Percentiles rank a stretch among this genome's conserved stretches.
These are phyloP conservation scores for Watsonalla cultraria DNA, from an alignment of 2,888 invertebrate genomes.

Conservation along the genomic window DNA sequence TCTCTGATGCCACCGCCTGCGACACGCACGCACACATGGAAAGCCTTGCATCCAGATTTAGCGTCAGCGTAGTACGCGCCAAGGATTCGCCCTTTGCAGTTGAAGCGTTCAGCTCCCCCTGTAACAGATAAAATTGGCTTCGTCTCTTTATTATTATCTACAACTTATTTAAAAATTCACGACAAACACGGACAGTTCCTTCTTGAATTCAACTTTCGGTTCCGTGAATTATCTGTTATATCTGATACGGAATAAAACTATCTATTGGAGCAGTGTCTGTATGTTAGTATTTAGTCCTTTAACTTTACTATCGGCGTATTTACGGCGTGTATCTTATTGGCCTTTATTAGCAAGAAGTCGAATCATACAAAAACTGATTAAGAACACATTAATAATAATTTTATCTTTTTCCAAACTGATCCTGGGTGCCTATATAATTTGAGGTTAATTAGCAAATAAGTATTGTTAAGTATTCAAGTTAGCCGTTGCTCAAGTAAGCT, in stretches of 20 bases:
- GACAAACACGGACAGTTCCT: too few species aligned
- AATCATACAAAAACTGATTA: too few species aligned
- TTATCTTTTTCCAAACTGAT: not conserved
- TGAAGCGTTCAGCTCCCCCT: constrained; percentile 82
- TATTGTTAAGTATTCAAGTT: constrained; percentile 2
- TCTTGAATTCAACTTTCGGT: too few species aligned
- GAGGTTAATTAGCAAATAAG: constrained; percentile 1
- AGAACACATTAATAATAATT: not conserved
- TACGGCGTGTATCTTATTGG: too few species aligned
- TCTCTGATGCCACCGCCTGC: constrained; percentile 88
- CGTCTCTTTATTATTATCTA: too few species aligned
- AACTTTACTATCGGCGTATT: too few species aligned
- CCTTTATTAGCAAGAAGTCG: too few species aligned
- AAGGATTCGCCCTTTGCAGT: constrained; percentile 89
- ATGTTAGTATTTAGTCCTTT: too few species aligned
- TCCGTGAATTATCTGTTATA: too few species aligned
- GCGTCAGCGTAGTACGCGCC: constrained; percentile 94
- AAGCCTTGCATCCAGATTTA: constrained; percentile 92
- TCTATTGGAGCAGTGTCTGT: too few species aligned
- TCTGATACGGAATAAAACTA: too few species aligned
- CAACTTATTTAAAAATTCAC: too few species aligned
- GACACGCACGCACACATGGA: constrained; percentile 92
- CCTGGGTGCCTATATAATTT: not conserved
- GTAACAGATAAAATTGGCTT: constrained; percentile 8
- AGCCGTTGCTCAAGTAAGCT: not conserved